Percentiles rank a stretch among this genome's conserved stretches.
Conservation (phyloP, 2,888 invertebrate species). For the Cephalotes varians region DNA sequence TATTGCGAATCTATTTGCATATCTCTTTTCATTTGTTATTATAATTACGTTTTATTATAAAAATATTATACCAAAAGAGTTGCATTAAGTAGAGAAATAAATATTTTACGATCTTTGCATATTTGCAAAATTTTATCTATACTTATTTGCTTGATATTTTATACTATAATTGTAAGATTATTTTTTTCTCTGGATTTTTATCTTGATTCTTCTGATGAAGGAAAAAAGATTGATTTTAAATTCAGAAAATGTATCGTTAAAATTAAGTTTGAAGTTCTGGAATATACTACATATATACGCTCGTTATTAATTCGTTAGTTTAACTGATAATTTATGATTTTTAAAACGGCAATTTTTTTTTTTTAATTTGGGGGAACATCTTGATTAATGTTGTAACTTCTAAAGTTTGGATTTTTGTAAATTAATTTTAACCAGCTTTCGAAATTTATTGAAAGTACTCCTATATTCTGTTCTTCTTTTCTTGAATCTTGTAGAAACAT, state of each 20-base stretch:
- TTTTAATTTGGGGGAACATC: not conserved
- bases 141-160: not conserved
- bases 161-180: not conserved
- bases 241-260: not conserved
- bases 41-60: not conserved
- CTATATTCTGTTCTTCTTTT: not conserved
- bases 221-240: not conserved
- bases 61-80: not conserved
- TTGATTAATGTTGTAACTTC: too few relatives aligned
- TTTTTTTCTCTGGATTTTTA: too few relatives aligned
- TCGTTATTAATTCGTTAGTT: not conserved
- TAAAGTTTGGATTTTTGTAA: not conserved
- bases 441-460: not conserved
- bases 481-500: not conserved
- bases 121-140: too few relatives aligned
- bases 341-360: not conserved
- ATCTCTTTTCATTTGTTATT: not conserved
- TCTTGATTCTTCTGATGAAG: not conserved
- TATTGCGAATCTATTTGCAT: not conserved
- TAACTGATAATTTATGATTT: not conserved
- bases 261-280: not conserved
- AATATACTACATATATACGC: not conserved
- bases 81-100: not conserved
- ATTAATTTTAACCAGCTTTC: not conserved
- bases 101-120: not conserved